These are phyloP conservation scores for Acrocera orbiculus DNA, from an alignment of 2,888 invertebrate species.

Conservation along the genomic window DNA sequence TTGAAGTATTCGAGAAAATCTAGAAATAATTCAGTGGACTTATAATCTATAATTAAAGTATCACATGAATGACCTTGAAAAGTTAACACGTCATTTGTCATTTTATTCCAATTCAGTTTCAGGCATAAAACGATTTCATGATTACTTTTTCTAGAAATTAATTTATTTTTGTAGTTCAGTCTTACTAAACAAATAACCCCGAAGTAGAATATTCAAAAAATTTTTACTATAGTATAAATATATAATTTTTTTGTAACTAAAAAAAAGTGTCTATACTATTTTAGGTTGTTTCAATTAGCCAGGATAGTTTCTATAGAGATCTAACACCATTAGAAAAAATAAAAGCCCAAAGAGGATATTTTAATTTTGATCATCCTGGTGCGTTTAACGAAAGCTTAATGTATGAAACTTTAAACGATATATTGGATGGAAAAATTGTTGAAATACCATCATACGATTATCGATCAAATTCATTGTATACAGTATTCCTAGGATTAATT, in stretches of 20 bases:
- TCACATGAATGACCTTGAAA: too few relatives aligned
- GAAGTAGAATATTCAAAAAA: too few relatives aligned
- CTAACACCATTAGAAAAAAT: conserved; percentile 61
- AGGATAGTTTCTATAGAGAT: conserved; percentile 92
- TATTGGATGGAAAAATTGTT: conserved; percentile 71
- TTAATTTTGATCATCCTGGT: conserved; percentile 98
- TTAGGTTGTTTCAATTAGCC: conserved; percentile 77
- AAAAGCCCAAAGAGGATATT: conserved; percentile 74
- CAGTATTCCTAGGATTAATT: not conserved
- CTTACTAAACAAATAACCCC: too few relatives aligned
- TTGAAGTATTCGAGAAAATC: too few relatives aligned
- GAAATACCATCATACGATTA: conserved; percentile 90
- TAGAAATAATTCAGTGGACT: too few relatives aligned
- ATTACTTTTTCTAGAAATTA: not conserved
- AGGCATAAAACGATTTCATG: too few relatives aligned
- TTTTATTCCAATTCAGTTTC: too few relatives aligned
- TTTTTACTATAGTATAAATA: too few relatives aligned
- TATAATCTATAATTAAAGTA: too few relatives aligned
- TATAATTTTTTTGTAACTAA: not conserved
- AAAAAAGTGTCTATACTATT: not conserved
- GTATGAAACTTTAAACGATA: conserved; percentile 57
- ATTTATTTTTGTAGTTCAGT: too few relatives aligned
- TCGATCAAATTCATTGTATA: conserved; percentile 70
- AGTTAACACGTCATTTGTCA: too few relatives aligned
- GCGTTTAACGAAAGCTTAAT: conserved; percentile 87